Evolutionary conservation across 2,797 vertebrate genomes (phyloP).

Genomic region (Paguma larvata): DNA sequence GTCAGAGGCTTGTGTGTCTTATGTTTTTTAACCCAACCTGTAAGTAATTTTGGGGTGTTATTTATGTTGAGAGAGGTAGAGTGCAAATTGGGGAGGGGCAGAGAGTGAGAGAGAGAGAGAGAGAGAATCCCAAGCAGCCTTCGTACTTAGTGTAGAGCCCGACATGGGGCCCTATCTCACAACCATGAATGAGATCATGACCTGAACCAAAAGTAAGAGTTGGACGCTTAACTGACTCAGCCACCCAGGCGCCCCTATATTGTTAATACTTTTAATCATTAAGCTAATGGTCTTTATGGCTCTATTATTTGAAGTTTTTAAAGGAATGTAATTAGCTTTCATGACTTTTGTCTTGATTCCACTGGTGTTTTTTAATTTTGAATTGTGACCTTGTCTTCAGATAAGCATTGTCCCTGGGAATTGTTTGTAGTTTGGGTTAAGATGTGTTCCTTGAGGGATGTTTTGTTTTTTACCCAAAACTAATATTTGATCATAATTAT

Average conservation of each 20-base stretch:
- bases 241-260: neutral
- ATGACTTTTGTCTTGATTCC: neutral
- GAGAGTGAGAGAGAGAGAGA: no score
- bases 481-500: neutral
- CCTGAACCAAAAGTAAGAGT: no score
- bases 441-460: neutral
- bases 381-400: neutral
- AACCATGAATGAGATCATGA: no score
- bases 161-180: no score
- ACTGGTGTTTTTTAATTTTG: neutral
- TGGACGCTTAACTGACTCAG: no score
- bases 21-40: neutral
- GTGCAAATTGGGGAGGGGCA: no score
- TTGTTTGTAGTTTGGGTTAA: neutral
- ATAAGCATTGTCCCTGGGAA: neutral
- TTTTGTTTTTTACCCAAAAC: neutral
- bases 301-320: constrained; percentile 1
- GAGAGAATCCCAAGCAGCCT: no score
- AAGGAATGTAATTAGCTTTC: neutral
- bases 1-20: neutral
- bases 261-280: neutral
- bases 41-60: constrained; percentile 1
- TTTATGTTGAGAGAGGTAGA: no score
- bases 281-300: constrained; percentile 3
- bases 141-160: no score